Base-by-base conservation (phyloP, 2,797 vertebrate genomes). In the Gadopsis marmoratus region DNA sequence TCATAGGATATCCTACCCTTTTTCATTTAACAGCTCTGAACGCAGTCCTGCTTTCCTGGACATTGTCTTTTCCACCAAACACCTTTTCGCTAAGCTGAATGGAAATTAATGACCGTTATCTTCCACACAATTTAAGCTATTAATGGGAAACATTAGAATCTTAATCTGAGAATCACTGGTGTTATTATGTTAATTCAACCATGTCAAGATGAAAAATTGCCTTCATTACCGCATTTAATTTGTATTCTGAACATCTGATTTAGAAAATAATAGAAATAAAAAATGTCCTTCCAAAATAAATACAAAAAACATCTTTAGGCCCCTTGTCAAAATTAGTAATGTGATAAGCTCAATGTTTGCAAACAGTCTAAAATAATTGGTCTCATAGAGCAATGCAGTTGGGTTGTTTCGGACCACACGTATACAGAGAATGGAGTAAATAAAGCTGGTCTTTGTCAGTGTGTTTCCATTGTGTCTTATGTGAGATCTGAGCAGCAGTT, bases 101-200 rank as follows among this genome's bases (percentile, higher is more conserved):
- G 53, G 21, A 81, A 90, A 91, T 91, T 51, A 91, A 90, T 87
- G 77, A 79, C 79, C 77, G 72, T 78, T 85, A 86, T 90, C 86
- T 81, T 80, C 63, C 73, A 63, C 53, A 61, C 64, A 78, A 74
- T 85, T 87, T 26, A 84, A 85, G 74, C 71, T 76, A 80, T 82
- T 77, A 74, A 63, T 35, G 39, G 33, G 37, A 69, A 84, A 80
- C 78, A 58, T 11, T 71, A 31, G 71, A 82, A 71, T 78, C 43
- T 48, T 85, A 71, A 79, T 86, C 82, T 80, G 51, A 68, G 72
- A 61, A 74, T 86, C 23, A 73, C 53, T 62, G 62, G 17, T 69
- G 70, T 81, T 75, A 72, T 86, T 76, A 72, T 83, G 88, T 81
- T 64, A 79, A 85, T 82, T 68, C 62, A 81, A 12, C 68, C 29